Evolutionary conservation across 1,140 invertebrate species (phyloP).

Genomic region (Scylla paramamosain): DNA sequence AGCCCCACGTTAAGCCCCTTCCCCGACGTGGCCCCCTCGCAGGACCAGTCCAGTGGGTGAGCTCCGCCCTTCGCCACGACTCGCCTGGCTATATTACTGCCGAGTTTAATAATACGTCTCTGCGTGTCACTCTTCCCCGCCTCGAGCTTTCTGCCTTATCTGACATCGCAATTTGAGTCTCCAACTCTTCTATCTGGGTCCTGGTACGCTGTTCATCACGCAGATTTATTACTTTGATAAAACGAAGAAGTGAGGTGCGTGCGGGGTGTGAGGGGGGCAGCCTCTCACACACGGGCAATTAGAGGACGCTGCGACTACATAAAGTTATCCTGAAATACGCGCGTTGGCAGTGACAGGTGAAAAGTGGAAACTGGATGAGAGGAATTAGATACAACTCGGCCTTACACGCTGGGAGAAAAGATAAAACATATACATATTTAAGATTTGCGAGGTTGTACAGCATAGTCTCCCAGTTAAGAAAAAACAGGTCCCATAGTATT

Average conservation of each 20-base stretch:
- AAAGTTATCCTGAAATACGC: conserved; percentile 23
- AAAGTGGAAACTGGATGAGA: neutral
- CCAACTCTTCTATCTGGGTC: conserved; percentile 7
- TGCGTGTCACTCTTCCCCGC: conserved; percentile 40
- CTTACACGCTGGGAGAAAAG: neutral
- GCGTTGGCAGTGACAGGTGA: conserved; percentile 9
- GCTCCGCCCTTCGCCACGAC: conserved; percentile 6
- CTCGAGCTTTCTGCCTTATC: conserved; percentile 45
- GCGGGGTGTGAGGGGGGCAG: neutral
- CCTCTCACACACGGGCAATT: neutral
- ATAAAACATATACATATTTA: neutral
- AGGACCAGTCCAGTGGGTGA: neutral
- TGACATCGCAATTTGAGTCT: conserved; percentile 62
- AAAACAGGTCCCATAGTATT: conserved; percentile 23
- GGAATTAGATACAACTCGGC: conserved; percentile 13
- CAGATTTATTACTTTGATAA: conserved; percentile 54
- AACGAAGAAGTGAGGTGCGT: neutral
- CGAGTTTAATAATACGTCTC: conserved; percentile 59
- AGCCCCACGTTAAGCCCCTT: neutral
- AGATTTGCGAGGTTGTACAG: conserved; percentile 8
- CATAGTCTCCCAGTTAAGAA: neutral
- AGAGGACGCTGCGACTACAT: conserved; percentile 28
- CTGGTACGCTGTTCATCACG: conserved; percentile 49
- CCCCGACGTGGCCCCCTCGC: neutral
- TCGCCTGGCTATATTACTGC: conserved; percentile 38